Base-by-base conservation (phyloP, 2,797 vertebrate genomes). In the Arnoldichthys spilopterus region DNA sequence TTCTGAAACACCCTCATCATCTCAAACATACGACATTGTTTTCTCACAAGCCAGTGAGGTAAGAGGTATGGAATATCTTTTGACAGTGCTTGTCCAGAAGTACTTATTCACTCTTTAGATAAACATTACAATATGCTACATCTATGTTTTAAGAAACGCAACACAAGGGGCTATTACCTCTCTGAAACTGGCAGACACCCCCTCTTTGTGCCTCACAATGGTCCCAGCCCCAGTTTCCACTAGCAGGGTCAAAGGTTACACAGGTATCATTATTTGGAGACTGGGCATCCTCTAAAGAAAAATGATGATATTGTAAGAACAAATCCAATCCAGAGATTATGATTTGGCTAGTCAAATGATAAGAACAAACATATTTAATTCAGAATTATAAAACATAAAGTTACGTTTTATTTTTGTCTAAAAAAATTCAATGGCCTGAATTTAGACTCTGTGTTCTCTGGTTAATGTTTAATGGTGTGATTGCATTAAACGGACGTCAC, bases 151-250 rank as follows among this genome's bases (percentile, higher is more conserved):
- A 28, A 13, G 11, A 5, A 3, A 28, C 16, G 12, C 28, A 11
- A 28, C 12, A 15, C 20, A 56, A 56, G n/a, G 53, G 26, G 1
- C n/a, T 12, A 56, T 74, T 85, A 94, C 93, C 93, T 91, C 93
- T 92, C 22, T 83, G 82, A 84, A 89, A 90, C 76, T 92, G 90
- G 82, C 94, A 95, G 45, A 95, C 90, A 7, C 89, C 87, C 64
- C 77, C 90, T 82, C 78, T 91, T 6, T 47, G 47, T 28, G 86
- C 85, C 26, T 86, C 78, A 76, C 94, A 95, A 1, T 74, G 61
- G 43, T 77, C 86, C 16, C 53, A 53, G 20, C 2, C 28, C 72
- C 22, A 40, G 16, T 28, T 84, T 24, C 72, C 85, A 18, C 0
- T 82, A 30, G 84, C 24, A 4, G 94, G 92, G 74, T 94, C 80